phyloP scores from a whole-genome alignment of 2,888 invertebrate species.

The Didymodactylos carnosus region DNA sequence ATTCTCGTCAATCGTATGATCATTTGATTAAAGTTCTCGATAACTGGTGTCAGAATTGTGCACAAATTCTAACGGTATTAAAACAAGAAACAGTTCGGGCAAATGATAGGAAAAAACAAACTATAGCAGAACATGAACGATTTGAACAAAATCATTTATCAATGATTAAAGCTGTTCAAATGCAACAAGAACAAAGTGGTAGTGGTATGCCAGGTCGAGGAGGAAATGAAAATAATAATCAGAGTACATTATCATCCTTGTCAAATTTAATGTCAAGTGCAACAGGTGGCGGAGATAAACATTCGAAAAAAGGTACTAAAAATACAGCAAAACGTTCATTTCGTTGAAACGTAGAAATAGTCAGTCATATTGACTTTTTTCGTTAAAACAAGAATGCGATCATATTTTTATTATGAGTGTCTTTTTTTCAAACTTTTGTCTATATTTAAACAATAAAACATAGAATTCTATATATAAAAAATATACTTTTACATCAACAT shows the following conservation, averaged over 20 bases:
- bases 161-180: not conserved
- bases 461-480: too few relatives aligned
- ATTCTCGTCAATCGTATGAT: not conserved
- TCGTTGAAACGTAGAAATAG: too few relatives aligned
- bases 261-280: not conserved
- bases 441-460: too few relatives aligned
- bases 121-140: not conserved
- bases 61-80: not conserved
- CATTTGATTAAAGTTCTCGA: slow-evolving; percentile 16
- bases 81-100: not conserved
- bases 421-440: too few relatives aligned
- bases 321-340: not conserved
- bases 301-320: not conserved
- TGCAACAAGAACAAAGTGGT: not conserved
- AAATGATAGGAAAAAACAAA: not conserved
- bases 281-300: not conserved
- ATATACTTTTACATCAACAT: too few relatives aligned
- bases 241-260: not conserved
- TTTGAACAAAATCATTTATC: not conserved
- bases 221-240: not conserved
- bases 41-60: slow-evolving; percentile 11
- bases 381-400: too few relatives aligned
- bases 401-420: too few relatives aligned
- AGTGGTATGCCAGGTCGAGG: not conserved
- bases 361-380: too few relatives aligned